Percentiles rank a stretch among this genome's conserved stretches.
phyloP scores from a whole-genome alignment of 2,797 vertebrate species.

The Podarcis lilfordi region DNA sequence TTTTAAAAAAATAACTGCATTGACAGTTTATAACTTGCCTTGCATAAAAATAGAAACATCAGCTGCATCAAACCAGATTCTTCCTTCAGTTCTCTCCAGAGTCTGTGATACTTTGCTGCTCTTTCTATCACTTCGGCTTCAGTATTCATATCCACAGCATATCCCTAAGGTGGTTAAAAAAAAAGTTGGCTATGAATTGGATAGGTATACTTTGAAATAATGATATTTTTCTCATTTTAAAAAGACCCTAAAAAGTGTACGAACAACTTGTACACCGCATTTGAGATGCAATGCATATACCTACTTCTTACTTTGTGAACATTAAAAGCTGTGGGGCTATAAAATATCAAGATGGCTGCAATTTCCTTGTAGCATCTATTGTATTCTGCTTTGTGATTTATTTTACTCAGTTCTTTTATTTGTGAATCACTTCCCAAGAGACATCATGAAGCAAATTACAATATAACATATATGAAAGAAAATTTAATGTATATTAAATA shows the following conservation, averaged over 20 bases:
- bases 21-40: constrained; percentile 72
- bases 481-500: too few relatives aligned
- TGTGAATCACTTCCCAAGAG: too few relatives aligned
- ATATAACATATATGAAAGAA: too few relatives aligned
- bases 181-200: not conserved
- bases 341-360: not conserved
- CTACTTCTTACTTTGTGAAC: not conserved
- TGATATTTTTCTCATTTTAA: not conserved
- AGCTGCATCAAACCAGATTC: constrained; percentile 78
- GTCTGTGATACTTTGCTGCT: constrained; percentile 78
- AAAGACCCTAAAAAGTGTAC: not conserved
- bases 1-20: not conserved
- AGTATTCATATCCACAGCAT: constrained; percentile 78
- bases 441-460: too few relatives aligned
- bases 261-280: not conserved
- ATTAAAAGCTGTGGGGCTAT: not conserved
- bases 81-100: constrained; percentile 71
- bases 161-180: constrained; percentile 72
- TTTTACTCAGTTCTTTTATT: too few relatives aligned
- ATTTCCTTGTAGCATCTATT: not conserved
- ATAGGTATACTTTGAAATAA: not conserved
- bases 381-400: not conserved
- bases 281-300: not conserved
- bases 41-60: constrained; percentile 82
- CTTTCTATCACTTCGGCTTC: constrained; percentile 79